Base-by-base conservation (phyloP, 2,888 invertebrate genomes). In the Stenotaenia linearis region DNA sequence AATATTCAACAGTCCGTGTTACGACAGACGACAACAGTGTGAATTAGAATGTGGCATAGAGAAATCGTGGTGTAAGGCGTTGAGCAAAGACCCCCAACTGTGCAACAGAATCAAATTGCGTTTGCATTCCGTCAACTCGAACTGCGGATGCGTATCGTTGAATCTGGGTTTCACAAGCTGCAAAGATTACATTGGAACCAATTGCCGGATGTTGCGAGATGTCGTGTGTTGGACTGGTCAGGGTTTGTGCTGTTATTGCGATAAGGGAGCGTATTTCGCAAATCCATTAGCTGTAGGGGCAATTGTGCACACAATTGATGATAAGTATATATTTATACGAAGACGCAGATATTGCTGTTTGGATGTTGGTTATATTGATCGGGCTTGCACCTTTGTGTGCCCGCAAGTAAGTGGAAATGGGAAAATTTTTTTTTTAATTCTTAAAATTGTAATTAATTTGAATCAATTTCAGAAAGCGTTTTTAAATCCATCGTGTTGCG, bases 221-320 rank as follows among this genome's bases (percentile, higher is more conserved):
- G 56, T 75, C 12, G 6, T 40, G 18, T 12, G 30, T n/a, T 56
- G 80, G 50, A 28, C 37, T 30, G 15, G 56, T 18, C 25, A 28
- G 25, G 81, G 80, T 0, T 18, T 45, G 15, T n/a, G 21, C 30
- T 10, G 61, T 15, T 82, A 82, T 82, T 82, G 82, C 30, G 84
- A 86, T 81, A 79, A 84, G 1, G 86, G 85, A 78, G 84, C 85
- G 0, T 86, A 83, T 81, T 81, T 87, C 83, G 85, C 87, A 1
- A 86, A 87, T 83, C 85, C 87, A 0, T 80, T 87, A 37, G 87
- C 87, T 10, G 87, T 87, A 25, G 88, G 88, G 3, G 84, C 86
- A 1, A 81, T 87, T 23, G 82, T 87, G 1, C 80, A 85, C 40
- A 87, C 87, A 2, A 79, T 78, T 6, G 87, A 88, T 81, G 81